phyloP scores from a whole-genome alignment of 2,113 vertebrate genomes.

The Myocastor coypus region DNA sequence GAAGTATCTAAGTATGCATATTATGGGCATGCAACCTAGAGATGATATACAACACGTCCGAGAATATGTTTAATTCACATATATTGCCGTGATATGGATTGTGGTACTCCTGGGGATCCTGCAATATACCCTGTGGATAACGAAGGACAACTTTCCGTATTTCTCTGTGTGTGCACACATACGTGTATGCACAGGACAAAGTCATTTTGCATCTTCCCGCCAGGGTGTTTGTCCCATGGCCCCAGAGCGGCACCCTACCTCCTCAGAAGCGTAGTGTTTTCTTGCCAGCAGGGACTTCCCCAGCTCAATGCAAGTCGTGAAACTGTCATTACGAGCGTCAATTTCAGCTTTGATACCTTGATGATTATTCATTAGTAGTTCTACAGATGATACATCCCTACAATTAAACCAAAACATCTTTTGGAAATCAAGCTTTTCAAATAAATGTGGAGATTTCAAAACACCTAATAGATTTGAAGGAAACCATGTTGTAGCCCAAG shows the following conservation, averaged over 20 bases:
- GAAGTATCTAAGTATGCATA: background rate
- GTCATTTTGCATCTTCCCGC: background rate
- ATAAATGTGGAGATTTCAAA: background rate
- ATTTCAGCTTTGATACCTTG: slow-evolving; percentile 99
- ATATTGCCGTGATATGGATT: background rate
- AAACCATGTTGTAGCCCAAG: background rate
- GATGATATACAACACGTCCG: background rate
- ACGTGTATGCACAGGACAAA: background rate
- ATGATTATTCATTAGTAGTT: slow-evolving; percentile 98
- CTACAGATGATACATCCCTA: slow-evolving; percentile 97
- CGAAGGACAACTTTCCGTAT: background rate
- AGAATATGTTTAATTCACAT: background rate
- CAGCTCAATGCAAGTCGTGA: slow-evolving; percentile 96
- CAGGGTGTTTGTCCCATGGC: background rate
- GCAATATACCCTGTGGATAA: background rate
- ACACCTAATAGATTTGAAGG: background rate
- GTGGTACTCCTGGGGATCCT: background rate
- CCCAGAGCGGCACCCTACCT: slow-evolving; percentile 86
- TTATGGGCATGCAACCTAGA: background rate
- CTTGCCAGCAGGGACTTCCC: slow-evolving; percentile 95
- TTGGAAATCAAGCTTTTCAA: slow-evolving; percentile 48
- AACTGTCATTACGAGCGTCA: slow-evolving; percentile 97
- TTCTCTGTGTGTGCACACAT: background rate
- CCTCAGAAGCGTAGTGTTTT: slow-evolving; percentile 96
- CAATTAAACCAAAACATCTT: slow-evolving; percentile 72